Percentiles rank a stretch among this genome's conserved stretches.
phyloP scores from a whole-genome alignment of 2,888 invertebrate genomes.

The Dryobota labecula region DNA sequence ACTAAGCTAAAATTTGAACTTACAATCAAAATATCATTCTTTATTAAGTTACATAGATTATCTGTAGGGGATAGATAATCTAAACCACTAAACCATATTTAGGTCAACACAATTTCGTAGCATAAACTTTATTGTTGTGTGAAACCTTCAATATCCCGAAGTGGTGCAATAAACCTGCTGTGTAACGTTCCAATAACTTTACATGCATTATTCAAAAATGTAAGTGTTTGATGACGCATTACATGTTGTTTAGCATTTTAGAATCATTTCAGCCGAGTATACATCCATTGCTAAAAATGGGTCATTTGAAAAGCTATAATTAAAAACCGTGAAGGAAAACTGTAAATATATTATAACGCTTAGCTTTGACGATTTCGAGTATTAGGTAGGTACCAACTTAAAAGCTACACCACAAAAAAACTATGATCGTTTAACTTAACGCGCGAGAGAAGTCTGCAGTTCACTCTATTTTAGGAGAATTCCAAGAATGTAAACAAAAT shows the following conservation, averaged over 20 bases:
- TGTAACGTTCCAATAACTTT: constrained; percentile 11
- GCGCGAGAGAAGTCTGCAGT: neutral
- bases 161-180: constrained; percentile 40
- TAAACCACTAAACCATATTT: constrained; percentile 28
- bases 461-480: neutral
- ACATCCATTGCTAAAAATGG: neutral
- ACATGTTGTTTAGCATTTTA: constrained; percentile 1
- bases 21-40: neutral
- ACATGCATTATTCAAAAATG: constrained; percentile 38
- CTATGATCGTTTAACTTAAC: neutral
- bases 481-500: neutral
- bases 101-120: constrained; percentile 45
- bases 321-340: neutral
- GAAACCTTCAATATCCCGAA: constrained; percentile 47
- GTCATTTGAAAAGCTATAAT: neutral
- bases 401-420: neutral
- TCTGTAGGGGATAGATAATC: too few species aligned
- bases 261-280: neutral
- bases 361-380: too few species aligned
- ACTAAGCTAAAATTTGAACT: neutral
- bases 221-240: constrained; percentile 17
- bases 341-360: neutral
- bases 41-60: neutral
- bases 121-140: constrained; percentile 47
- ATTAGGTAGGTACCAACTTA: neutral